Evolutionary conservation across 2,113 vertebrate species (phyloP), one percentile per base, ranked within the genome.

Genomic region (Lepus europaeus): DNA sequence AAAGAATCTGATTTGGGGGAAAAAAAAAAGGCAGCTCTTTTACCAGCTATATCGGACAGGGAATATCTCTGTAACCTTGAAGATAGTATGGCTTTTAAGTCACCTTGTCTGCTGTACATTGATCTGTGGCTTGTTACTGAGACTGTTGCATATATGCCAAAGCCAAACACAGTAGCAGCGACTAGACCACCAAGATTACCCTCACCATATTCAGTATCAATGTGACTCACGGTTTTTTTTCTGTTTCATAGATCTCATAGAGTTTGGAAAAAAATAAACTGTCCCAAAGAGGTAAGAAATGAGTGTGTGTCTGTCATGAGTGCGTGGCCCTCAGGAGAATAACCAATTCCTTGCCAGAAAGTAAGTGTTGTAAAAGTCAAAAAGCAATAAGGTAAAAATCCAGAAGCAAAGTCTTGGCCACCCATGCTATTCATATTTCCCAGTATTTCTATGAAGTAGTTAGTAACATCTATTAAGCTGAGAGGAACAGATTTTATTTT

Each of bases 191-290:
- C 61, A 85, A 39, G 16, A 8, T 64, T n/a, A 49, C 2, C 11
- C 25, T 87, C 25, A 63, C 49, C 31, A 39, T 53, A 19, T 72
- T 22, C 0, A 91, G 94, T 97, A 97, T 97, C 96, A 97, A 91
- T 95, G 96, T 97, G 96, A 96, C 91, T 98, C 96, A 97, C 94
- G 86, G 73, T 90, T 97, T 97, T 87, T 84, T 97, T 97, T 94
- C 94, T 81, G 70, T 79, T 97, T 96, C 72, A 51, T 70, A 95
- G 36, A 12, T 97, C 97, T 93, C 90, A 96, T 84, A 97, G 95
- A 96, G 61, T 98, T 90, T 64, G 66, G 56, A 68, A 98, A 83
- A 89, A 97, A 98, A 98, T 90, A 98, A 98, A 95, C 96, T 96
- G 9, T 87, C 87, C 98, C 98, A 97, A 90, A 89, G 68, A 53